Base-by-base conservation (phyloP, 2,797 vertebrate genomes). In the Trematomus bernacchii region DNA sequence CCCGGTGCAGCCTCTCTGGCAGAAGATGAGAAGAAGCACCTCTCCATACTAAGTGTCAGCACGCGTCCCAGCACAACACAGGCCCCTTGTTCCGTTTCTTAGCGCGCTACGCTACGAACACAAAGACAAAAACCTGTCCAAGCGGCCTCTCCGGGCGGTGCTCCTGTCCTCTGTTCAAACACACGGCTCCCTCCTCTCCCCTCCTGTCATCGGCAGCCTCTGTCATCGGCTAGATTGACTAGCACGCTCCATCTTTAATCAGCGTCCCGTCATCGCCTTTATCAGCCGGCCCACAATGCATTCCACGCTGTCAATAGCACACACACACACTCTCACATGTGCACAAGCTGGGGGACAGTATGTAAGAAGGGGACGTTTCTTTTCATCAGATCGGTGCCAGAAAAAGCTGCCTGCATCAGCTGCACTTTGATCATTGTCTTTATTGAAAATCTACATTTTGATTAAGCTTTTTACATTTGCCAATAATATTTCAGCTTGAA, bases 161-260 rank as follows among this genome's bases (percentile, higher is more conserved):
- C 88, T 73, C 68, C 60, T 33, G 3, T 46, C 54, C 54, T 71
- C 64, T 80, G 80, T 87, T 78, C 76, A 83, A 90, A 85, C 71
- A 66, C 83, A 21, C 60, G 27, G 46, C 80, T 74, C 77, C 66
- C 60, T 57, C 42, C 71, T 60, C 58, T 73, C 42, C 74, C 48
- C 77, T 76, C 83, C 89, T 93, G 92, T 95, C 93, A 93, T 88
- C 89, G 21, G 83, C 60, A 42, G 73, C 71, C 73, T 87, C 92
- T 92, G 93, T 94, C 92, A 92, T 89, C 91, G 47, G 82, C 79
- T 84, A 82, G 80, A 87, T 88, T 82, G 68, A 76, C 82, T 77
- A 80, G 88, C 87, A 67, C 21, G 60, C 91, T 87, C 83, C 88
- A 89, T 94, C 93, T 94, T 94, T 93, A 94, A 95, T 95, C 93